phyloP scores from a whole-genome alignment of 2,797 vertebrate genomes.

The Orientallactaga sibirica region DNA sequence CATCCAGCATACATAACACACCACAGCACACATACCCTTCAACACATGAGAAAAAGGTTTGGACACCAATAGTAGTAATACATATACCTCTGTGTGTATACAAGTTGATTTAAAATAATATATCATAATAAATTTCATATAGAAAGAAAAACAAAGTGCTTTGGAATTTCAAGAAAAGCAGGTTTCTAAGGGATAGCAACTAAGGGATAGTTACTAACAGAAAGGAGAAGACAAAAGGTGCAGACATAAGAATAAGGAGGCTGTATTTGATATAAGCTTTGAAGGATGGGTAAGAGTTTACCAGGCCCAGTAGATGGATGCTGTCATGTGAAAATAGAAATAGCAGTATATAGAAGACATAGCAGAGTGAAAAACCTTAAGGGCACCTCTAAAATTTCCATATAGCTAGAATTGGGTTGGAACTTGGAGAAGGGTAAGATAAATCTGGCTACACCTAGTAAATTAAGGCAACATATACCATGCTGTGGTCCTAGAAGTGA shows the following conservation, averaged over 20 bases:
- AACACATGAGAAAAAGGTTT: not conserved
- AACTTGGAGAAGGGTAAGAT: not conserved
- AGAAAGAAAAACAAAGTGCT: not conserved
- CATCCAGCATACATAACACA: too few species aligned
- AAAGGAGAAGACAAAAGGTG: not conserved
- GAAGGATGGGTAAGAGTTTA: not conserved
- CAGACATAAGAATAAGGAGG: not conserved
- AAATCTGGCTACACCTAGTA: not conserved
- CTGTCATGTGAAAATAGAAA: not conserved
- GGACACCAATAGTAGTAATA: not conserved
- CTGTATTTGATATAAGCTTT: constrained; percentile 5
- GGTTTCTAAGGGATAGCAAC: not conserved
- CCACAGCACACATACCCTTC: too few species aligned
- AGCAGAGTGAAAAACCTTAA: not conserved
- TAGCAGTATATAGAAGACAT: not conserved
- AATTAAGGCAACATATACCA: not conserved
- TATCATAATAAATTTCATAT: not conserved
- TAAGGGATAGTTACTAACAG: too few species aligned
- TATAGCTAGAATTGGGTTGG: not conserved
- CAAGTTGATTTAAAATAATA: not conserved
- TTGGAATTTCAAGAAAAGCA: constrained; percentile 1
- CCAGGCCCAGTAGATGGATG: not conserved
- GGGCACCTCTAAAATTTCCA: not conserved
- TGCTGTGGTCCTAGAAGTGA: not conserved
- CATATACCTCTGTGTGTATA: not conserved